These are phyloP conservation scores for Coluber constrictor DNA, from an alignment of 2,797 vertebrate species.

Conservation along the genomic window DNA sequence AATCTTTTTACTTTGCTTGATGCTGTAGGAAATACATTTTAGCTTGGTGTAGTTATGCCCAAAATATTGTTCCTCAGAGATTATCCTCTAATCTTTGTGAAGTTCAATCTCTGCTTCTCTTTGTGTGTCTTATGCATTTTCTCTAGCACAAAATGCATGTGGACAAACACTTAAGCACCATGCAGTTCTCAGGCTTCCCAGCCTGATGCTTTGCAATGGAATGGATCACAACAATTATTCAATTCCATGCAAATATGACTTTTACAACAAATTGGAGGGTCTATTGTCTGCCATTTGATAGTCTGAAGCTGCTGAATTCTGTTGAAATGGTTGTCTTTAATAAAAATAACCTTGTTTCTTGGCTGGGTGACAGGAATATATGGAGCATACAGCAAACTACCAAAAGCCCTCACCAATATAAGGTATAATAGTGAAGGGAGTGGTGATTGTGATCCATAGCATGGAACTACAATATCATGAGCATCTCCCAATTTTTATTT, in stretches of 20 bases:
- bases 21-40: neutral
- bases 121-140: neutral
- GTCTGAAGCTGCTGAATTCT: neutral
- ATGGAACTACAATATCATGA: neutral
- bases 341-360: neutral
- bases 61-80: neutral
- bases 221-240: neutral
- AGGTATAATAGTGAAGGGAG: neutral
- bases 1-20: neutral
- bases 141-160: neutral
- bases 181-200: neutral
- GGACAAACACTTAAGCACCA: neutral
- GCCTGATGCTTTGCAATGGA: neutral
- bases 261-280: neutral
- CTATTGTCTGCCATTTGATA: neutral
- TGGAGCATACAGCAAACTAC: neutral
- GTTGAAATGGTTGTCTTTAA: neutral
- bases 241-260: neutral
- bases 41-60: neutral
- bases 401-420: neutral
- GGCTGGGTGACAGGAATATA: neutral
- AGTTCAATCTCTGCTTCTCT: neutral
- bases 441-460: neutral
- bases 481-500: neutral
- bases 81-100: neutral